Evolutionary conservation across 2,797 vertebrate species (phyloP), one percentile per base, ranked within the genome.

Genomic region (Rhinatrema bivittatum): DNA sequence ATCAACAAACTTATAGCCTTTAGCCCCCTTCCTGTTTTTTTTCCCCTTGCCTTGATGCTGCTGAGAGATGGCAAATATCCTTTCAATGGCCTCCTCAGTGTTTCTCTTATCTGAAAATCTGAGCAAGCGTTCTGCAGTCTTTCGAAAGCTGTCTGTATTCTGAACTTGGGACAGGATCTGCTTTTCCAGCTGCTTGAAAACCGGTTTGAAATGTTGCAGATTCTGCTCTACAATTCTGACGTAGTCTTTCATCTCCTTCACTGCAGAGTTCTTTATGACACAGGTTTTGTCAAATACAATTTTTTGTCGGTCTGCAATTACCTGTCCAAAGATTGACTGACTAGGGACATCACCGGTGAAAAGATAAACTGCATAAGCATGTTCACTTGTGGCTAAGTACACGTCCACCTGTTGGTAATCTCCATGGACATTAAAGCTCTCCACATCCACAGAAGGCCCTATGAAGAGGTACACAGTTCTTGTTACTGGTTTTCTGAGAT

Each of bases 141-240:
- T 93, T 20, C 85, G 72, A 47, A 99, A 94, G 63, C 81, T 83
- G 25, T 86, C 91, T 0, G 87, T 88, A 64, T 96, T 96, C 16
- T 87, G 87, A 13, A 93, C 90, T 10, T 76, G 83, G 12, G 90
- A 90, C 5, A 96, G 74, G 46, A 96, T 92, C 68, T 93, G 89
- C 46, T 90, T 89, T 69, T 97, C 91, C 40, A 96, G 87, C 63
- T 91, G 87, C 74, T 95, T 94, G 63, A 97, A 98, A 47, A 99
- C 87, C 0, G 94, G 94, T 46, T 96, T 98, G 51, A 91, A 90
- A 21, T 73, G 93, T 45, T 91, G 91, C 21, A 99, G 83, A 61
- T 86, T 95, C 60, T 84, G 85, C 40, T 94, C 92, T 66, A 97
- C 81, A 0, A 91, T 53, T 5, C 71, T 86, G 17, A 72, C 12